Base-by-base conservation (phyloP, 2,797 vertebrate species). In the Amblyraja radiata region DNA sequence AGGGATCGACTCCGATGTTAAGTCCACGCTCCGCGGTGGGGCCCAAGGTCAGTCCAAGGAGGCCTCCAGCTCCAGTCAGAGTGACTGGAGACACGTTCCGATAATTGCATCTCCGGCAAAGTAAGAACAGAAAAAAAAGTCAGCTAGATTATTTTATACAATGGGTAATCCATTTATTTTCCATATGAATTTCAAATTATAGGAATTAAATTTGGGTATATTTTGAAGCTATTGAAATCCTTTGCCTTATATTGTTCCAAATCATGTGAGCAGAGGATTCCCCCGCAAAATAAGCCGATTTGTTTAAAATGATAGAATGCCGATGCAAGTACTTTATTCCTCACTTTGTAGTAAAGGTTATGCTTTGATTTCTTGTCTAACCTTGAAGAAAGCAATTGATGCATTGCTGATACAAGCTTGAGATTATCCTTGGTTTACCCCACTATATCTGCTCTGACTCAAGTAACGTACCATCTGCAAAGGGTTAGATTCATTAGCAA, bases 351-450 rank as follows among this genome's bases (percentile, higher is more conserved):
- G 68, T 90, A n/a, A 68, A 68, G 32, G 63, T 71, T n/a, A 36
- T 71, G 32, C 14, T 71, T 90, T 90, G 32, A 71, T 39, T 90
- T 36, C 65, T 90, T 90, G 65, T 10, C 63, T 90, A 68, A 90
- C 65, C 86, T 90, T 71, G 65, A 25, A 32, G 32, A 18, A 71
- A 90, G 63, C 21, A 68, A 14, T 5, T 90, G 63, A 90, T 7
- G 65, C n/a, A 90, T 90, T 32, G 21, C 10, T 68, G 25, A 21
- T 90, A 68, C 18, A 68, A 68, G 7, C 61, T n/a, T 36, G 28
- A 36, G 32, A 36, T 68, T n/a, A 39, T 36, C 14, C 65, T 28
- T 39, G 28, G 23, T 25, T 90, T 68, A 36, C 32, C 18, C 63
- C 32, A 36, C 18, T 90, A 90, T 18, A 36, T 68, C 86, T 25